A percentile compares a stretch with the other conserved stretches of the same genome.
phyloP scores from a whole-genome alignment of 2,797 vertebrate species.

The Toxotes lorentzi region DNA sequence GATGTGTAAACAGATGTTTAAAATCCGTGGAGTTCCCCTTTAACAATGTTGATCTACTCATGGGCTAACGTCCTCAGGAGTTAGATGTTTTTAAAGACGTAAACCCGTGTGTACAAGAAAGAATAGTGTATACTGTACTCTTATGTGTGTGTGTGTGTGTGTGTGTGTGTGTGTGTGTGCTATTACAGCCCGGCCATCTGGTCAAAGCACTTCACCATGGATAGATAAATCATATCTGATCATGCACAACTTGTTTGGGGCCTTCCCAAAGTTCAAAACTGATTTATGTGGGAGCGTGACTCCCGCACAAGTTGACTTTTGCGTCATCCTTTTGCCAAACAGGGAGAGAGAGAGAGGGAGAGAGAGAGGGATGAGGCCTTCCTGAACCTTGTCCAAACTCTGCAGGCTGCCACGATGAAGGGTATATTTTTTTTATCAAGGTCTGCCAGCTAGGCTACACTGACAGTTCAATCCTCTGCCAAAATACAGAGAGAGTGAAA shows the following conservation, averaged over 20 bases:
- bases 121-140: not conserved
- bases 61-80: not conserved
- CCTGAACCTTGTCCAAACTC: conserved; percentile 92
- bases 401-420: conserved; percentile 89
- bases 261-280: conserved; percentile 55
- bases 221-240: conserved; percentile 62
- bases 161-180: conserved; percentile 11
- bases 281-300: conserved; percentile 70
- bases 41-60: not conserved
- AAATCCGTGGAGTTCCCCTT: not conserved
- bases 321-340: conserved; percentile 64
- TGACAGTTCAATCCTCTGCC: conserved; percentile 82
- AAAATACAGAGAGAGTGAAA: conserved; percentile 63
- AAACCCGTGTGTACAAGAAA: conserved; percentile 22
- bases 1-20: not conserved
- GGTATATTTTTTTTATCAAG: conserved; percentile 89
- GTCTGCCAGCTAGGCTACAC: conserved; percentile 92
- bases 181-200: conserved; percentile 36
- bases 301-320: conserved; percentile 66
- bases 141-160: conserved; percentile 8
- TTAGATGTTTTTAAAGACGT: not conserved
- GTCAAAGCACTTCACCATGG: conserved; percentile 36
- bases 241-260: conserved; percentile 53
- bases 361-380: conserved; percentile 80
- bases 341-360: conserved; percentile 41